These are phyloP conservation scores for Onychomys arenicola DNA, from an alignment of 2,797 vertebrate species.

Conservation along the genomic window DNA sequence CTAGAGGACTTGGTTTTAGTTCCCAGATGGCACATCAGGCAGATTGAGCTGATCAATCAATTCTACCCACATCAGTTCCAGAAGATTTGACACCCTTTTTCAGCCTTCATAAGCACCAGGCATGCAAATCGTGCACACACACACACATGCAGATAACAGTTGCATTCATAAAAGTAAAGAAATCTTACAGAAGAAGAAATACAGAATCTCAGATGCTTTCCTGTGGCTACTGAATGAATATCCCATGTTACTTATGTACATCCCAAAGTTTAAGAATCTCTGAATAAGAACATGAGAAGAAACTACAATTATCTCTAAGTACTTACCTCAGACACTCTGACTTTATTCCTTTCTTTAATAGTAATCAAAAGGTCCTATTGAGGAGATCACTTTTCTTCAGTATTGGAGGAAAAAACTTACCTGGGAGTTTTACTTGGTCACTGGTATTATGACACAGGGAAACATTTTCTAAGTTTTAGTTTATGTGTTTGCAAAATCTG, in stretches of 20 bases:
- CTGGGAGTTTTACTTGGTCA: neutral
- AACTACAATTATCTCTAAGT: neutral
- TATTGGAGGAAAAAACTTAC: neutral
- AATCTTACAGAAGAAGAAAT: neutral
- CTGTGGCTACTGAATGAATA: neutral
- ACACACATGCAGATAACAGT: neutral
- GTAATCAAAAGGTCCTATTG: neutral
- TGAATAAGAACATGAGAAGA: slow-evolving; percentile 41
- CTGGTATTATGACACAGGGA: neutral
- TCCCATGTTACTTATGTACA: neutral
- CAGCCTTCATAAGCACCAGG: neutral
- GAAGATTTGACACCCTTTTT: neutral
- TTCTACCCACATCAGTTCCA: neutral
- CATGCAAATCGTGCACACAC: neutral
- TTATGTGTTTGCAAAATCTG: slow-evolving; percentile 52
- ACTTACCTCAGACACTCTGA: slow-evolving; percentile 1
- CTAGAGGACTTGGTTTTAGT: no score
- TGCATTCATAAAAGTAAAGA: neutral
- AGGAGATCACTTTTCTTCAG: neutral
- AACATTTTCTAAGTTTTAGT: slow-evolving; percentile 29
- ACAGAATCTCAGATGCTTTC: neutral
- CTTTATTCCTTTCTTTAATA: slow-evolving; percentile 29
- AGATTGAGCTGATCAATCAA: neutral
- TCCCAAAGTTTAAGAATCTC: slow-evolving; percentile 11
- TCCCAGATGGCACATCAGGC: neutral